A percentile compares a stretch with the other conserved stretches of the same genome.
Conservation (phyloP, 2,797 vertebrate species). For the Malurus splendens region DNA sequence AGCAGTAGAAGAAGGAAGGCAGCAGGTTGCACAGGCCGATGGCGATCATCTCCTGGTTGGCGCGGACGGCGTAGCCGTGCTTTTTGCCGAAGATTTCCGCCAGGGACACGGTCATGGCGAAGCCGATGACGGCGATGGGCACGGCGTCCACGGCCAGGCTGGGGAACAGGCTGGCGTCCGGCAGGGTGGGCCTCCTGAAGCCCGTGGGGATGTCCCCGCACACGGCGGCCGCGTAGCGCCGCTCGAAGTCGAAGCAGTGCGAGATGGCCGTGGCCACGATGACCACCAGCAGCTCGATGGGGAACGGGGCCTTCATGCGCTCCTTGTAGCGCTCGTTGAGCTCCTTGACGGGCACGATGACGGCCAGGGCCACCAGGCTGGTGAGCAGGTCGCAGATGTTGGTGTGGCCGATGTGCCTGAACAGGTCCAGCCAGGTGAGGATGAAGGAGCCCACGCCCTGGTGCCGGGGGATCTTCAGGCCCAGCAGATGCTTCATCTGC, state of each 20-base stretch:
- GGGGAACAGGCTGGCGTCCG: slow-evolving; percentile 44
- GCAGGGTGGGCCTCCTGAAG: slow-evolving; percentile 54
- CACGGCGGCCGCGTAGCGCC: slow-evolving; percentile 32
- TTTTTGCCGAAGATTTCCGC: slow-evolving; percentile 68
- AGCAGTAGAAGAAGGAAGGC: slow-evolving; percentile 68
- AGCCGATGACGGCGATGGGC: slow-evolving; percentile 66
- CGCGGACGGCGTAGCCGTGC: slow-evolving; percentile 48
- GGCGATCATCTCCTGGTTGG: slow-evolving; percentile 69
- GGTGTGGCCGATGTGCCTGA: slow-evolving; percentile 42
- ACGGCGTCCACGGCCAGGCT: slow-evolving; percentile 61
- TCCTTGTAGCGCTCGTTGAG: slow-evolving; percentile 51
- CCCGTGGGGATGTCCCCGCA: slow-evolving; percentile 63
- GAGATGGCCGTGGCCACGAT: slow-evolving; percentile 45
- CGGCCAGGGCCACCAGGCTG: slow-evolving; percentile 45
- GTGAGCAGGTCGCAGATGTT: slow-evolving; percentile 65
- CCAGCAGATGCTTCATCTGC: slow-evolving; percentile 65
- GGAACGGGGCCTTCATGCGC: slow-evolving; percentile 62
- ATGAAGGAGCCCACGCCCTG: slow-evolving; percentile 54
- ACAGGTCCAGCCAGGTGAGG: slow-evolving; percentile 61
- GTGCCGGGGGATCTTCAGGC: slow-evolving; percentile 52
- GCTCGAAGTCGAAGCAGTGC: slow-evolving; percentile 33
- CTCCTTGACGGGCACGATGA: slow-evolving; percentile 63
- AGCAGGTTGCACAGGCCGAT: slow-evolving; percentile 64
- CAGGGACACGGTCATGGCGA: slow-evolving; percentile 63
- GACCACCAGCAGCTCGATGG: slow-evolving; percentile 62